A percentile compares a stretch with the other conserved stretches of the same genome.
Evolutionary conservation across 2,113 vertebrate genomes (phyloP).

Genomic region (Procavia capensis): DNA sequence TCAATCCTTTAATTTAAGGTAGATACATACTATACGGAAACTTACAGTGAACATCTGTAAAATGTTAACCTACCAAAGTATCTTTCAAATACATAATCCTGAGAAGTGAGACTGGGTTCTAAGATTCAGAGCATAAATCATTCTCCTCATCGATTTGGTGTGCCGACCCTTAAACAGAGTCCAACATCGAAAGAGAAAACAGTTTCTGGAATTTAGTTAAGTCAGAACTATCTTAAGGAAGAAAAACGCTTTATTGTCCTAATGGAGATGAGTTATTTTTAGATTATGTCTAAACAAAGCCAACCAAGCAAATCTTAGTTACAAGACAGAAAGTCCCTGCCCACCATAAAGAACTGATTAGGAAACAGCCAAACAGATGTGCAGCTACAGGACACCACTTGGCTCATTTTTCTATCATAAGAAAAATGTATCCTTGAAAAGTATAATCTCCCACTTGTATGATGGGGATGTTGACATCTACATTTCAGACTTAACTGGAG

Average conservation of each 20-base stretch:
- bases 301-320: slow-evolving; percentile 6
- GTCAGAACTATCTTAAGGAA: slow-evolving; percentile 1
- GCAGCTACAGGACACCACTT: not conserved
- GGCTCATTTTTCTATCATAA: not conserved
- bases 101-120: not conserved
- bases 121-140: not conserved
- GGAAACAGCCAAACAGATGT: not conserved
- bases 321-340: not conserved
- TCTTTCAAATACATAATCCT: not conserved
- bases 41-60: not conserved
- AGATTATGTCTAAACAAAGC: slow-evolving; percentile 8
- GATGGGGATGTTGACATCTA: not conserved
- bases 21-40: not conserved
- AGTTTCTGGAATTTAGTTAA: slow-evolving; percentile 44
- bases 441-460: not conserved
- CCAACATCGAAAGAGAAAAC: not conserved
- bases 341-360: not conserved
- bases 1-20: not conserved
- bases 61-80: not conserved
- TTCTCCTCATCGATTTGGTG: not conserved
- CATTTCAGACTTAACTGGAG: not conserved
- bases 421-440: not conserved
- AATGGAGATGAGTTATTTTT: not conserved
- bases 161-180: not conserved
- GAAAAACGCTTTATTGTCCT: not conserved